phyloP scores from a whole-genome alignment of 2,113 vertebrate species.

The Boleophthalmus pectinirostris region DNA sequence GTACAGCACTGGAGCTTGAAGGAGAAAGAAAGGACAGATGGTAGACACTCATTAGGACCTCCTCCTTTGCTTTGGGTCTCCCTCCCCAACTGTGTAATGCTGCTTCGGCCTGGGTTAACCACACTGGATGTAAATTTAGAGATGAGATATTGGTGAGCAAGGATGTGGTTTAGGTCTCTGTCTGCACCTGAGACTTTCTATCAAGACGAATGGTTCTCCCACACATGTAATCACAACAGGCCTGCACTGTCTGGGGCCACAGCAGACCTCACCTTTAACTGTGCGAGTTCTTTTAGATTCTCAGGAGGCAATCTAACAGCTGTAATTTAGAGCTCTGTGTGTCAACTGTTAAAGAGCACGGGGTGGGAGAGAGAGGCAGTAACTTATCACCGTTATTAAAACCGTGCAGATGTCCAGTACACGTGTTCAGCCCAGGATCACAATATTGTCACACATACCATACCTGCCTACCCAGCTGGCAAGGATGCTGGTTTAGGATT shows the following conservation, averaged over 20 bases:
- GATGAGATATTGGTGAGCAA: constrained; percentile 33
- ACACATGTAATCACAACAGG: neutral
- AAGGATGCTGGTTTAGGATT: constrained; percentile 9
- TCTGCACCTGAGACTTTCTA: constrained; percentile 39
- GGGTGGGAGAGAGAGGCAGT: constrained; percentile 5
- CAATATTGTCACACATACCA: constrained; percentile 3
- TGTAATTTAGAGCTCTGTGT: constrained; percentile 4
- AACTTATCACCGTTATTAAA: constrained; percentile 2
- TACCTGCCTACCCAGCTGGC: constrained; percentile 37
- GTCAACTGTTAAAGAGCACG: constrained; percentile 7
- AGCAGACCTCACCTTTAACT: neutral
- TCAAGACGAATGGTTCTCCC: constrained; percentile 21
- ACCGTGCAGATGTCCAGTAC: constrained; percentile 25
- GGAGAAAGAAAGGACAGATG: constrained; percentile 41
- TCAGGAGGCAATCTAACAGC: neutral
- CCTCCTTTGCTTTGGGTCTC: constrained; percentile 20
- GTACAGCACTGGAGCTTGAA: constrained; percentile 1
- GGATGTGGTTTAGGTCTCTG: constrained; percentile 24
- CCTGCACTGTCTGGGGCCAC: neutral
- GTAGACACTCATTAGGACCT: constrained; percentile 32
- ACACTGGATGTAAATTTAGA: constrained; percentile 30
- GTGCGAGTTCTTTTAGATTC: neutral
- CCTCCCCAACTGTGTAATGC: neutral
- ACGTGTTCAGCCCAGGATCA: constrained; percentile 7
- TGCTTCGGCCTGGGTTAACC: constrained; percentile 16